Evolutionary conservation across 2,113 vertebrate species (phyloP).

Genomic region (Lepidothrix coronata): DNA sequence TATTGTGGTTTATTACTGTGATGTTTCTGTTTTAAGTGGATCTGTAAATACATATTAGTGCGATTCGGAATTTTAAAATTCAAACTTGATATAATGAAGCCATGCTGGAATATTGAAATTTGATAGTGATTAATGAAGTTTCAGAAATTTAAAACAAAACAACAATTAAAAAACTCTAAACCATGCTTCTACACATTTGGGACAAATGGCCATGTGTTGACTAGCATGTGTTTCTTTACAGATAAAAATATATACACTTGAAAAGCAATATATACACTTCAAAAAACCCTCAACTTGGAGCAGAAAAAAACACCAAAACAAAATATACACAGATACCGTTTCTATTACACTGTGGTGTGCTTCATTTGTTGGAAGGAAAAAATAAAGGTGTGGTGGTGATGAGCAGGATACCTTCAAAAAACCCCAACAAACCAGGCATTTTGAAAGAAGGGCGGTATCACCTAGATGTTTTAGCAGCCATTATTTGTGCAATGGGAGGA

Average conservation of each 20-base stretch:
- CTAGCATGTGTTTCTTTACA: not conserved
- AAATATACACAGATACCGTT: not conserved
- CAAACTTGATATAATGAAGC: not conserved
- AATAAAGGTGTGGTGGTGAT: not conserved
- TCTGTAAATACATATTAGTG: not conserved
- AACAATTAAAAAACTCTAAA: not conserved
- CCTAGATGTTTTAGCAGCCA: not conserved
- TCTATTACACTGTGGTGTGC: not conserved
- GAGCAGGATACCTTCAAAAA: not conserved
- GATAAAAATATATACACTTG: not conserved
- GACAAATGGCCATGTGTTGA: not conserved
- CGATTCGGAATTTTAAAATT: not conserved
- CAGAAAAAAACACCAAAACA: not conserved
- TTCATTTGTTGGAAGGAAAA: not conserved
- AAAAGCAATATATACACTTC: not conserved
- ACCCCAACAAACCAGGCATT: not conserved
- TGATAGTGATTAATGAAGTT: not conserved
- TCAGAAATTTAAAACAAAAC: not conserved
- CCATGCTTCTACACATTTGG: not conserved
- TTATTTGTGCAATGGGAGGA: not conserved
- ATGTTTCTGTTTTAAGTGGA: not conserved
- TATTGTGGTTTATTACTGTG: not conserved
- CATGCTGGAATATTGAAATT: not conserved
- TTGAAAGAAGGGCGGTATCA: not conserved
- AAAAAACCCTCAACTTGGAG: not conserved